Conservation (phyloP, 2,888 invertebrate genomes). For the Rhorus exstirpatorius region DNA sequence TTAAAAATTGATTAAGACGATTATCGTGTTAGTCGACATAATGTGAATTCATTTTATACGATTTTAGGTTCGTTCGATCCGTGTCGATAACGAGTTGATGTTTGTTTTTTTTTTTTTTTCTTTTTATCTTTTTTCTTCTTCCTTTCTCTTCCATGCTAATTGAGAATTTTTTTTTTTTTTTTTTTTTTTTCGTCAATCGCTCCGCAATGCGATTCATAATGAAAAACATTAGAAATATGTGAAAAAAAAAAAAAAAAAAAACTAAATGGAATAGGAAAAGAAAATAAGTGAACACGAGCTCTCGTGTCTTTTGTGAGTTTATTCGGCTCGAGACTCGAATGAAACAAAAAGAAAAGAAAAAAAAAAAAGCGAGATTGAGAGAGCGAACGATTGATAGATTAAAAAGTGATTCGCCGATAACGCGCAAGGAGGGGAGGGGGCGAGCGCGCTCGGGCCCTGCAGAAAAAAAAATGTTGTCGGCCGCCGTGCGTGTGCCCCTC, state of each 20-base stretch:
- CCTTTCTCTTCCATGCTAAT: too few relatives aligned
- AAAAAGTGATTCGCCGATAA: constrained; percentile 62
- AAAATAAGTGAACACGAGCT: constrained; percentile 22
- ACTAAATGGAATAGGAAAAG: constrained; percentile 6
- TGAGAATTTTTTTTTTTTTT: too few relatives aligned
- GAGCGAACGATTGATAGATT: constrained; percentile 61
- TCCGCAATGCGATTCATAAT: constrained; percentile 30
- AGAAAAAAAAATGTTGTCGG: constrained; percentile 71
- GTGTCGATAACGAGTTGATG: constrained; percentile 65
- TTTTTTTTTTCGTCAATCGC: constrained; percentile 58
- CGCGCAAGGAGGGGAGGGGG: constrained; percentile 52
- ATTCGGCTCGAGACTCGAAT: constrained; percentile 32
- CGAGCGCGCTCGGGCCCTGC: constrained; percentile 62
- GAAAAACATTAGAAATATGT: constrained; percentile 15
- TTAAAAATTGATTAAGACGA: constrained; percentile 82
- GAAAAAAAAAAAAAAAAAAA: constrained; percentile 17
- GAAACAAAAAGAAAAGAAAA: constrained; percentile 46
- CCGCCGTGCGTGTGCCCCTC: constrained; percentile 68
- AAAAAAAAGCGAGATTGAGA: constrained; percentile 55
- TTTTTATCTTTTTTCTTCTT: constrained; percentile 11
- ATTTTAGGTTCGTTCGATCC: constrained; percentile 73
- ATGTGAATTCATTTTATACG: constrained; percentile 83
- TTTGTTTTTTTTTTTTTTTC: constrained; percentile 53
- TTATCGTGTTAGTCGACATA: constrained; percentile 82
- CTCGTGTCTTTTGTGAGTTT: constrained; percentile 51